Conservation (phyloP, 23 tunicate genomes). For the Pegea sp. region DNA sequence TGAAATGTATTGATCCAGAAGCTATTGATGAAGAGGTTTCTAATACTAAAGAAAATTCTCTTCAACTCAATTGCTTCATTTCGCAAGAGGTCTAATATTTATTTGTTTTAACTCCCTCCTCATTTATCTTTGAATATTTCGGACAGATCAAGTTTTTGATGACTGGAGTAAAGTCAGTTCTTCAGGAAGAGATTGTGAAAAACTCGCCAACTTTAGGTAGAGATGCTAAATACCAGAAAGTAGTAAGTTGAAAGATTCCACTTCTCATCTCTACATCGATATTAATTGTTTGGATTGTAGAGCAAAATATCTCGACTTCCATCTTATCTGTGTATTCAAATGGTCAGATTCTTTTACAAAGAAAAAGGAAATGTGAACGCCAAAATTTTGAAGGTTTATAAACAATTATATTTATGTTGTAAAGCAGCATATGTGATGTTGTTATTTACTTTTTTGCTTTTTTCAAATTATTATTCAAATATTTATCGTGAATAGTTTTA, state of each 20-base stretch:
- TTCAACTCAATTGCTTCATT: slow-evolving; percentile 83
- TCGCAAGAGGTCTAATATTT: slow-evolving; percentile 80
- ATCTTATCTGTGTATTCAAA: slow-evolving; percentile 68
- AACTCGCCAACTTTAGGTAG: slow-evolving; percentile 47
- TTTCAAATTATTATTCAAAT: too few relatives aligned
- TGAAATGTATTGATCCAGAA: slow-evolving; percentile 71
- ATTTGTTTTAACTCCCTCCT: too few relatives aligned
- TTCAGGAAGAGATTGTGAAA: slow-evolving; percentile 56
- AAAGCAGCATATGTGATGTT: too few relatives aligned
- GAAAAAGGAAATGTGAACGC: slow-evolving; percentile 65
- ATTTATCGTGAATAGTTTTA: too few relatives aligned
- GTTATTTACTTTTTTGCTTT: too few relatives aligned
- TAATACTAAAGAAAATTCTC: slow-evolving; percentile 20
- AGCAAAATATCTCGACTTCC: slow-evolving; percentile 64
- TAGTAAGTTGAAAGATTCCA: slow-evolving; percentile 12
- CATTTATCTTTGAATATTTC: neutral
- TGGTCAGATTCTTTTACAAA: slow-evolving; percentile 88
- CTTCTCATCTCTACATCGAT: neutral
- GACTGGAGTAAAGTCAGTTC: slow-evolving; percentile 64
- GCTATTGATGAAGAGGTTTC: slow-evolving; percentile 55
- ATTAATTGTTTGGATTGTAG: slow-evolving; percentile 6
- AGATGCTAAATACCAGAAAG: slow-evolving; percentile 56
- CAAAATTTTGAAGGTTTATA: slow-evolving; percentile 63
- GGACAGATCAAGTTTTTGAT: slow-evolving; percentile 68
- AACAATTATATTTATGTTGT: slow-evolving; percentile 1